Percentiles rank a stretch among this genome's conserved stretches.
Evolutionary conservation across 2,888 invertebrate genomes (phyloP).

Genomic region (Odiellus spinosus): DNA sequence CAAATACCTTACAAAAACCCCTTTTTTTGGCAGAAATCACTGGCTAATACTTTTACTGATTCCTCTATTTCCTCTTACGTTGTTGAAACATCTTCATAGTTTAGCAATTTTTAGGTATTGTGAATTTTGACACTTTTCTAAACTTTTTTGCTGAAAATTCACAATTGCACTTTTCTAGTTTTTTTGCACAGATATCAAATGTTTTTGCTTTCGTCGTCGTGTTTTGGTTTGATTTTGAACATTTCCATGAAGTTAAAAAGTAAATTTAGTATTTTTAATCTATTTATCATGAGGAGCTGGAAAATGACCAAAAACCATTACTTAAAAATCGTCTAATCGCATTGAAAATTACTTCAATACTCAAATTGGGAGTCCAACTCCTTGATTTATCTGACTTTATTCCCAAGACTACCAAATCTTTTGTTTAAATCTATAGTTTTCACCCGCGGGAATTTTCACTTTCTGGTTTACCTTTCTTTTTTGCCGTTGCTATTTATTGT

Average conservation of each 20-base stretch:
- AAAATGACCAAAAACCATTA: too few species aligned
- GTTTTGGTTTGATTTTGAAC: constrained; percentile 36
- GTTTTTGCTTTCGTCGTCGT: constrained; percentile 35
- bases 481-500: constrained; percentile 33
- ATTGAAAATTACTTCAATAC: too few species aligned
- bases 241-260: constrained; percentile 23
- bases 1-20: too few species aligned
- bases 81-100: constrained; percentile 30
- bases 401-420: background rate
- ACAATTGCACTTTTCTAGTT: constrained; percentile 20
- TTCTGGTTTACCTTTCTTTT: constrained; percentile 32
- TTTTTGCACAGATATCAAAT: constrained; percentile 34
- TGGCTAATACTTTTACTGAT: constrained; percentile 31
- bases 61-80: constrained; percentile 28
- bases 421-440: constrained; percentile 15
- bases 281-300: too few species aligned
- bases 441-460: constrained; percentile 31
- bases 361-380: too few species aligned
- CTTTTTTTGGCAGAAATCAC: constrained; percentile 21
- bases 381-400: too few species aligned
- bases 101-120: constrained; percentile 32
- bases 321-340: too few species aligned
- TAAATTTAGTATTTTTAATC: too few species aligned
- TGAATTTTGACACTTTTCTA: constrained; percentile 2
- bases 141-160: too few species aligned